phyloP scores from a whole-genome alignment of 1,140 invertebrate species.

The Potamilus streckersoni region DNA sequence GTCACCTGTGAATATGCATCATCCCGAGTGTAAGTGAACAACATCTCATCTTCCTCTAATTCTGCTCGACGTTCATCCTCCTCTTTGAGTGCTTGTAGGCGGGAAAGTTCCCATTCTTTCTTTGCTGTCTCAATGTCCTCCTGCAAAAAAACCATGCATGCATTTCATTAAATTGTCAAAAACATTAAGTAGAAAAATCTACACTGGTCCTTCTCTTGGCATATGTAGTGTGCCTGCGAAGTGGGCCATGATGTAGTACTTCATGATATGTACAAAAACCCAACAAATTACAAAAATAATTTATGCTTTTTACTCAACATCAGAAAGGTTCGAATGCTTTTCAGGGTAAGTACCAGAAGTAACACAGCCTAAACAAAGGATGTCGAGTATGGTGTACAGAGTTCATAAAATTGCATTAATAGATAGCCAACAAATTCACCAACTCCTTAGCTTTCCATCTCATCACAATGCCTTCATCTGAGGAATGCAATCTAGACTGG shows the following conservation, averaged over 20 bases:
- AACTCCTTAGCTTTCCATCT: too few species aligned
- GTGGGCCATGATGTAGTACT: too few species aligned
- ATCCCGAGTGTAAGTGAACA: constrained; percentile 65
- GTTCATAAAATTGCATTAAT: too few species aligned
- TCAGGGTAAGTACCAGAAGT: too few species aligned
- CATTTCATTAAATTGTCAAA: background rate
- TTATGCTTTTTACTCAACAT: too few species aligned
- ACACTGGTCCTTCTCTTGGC: background rate
- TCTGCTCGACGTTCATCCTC: constrained; percentile 69
- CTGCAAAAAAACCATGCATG: constrained; percentile 41
- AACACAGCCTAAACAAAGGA: too few species aligned
- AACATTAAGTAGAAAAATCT: background rate
- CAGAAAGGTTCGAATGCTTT: too few species aligned
- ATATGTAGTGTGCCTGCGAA: too few species aligned
- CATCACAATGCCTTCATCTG: too few species aligned
- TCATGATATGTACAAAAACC: background rate
- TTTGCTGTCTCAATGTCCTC: constrained; percentile 78
- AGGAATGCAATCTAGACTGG: too few species aligned
- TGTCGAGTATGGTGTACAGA: too few species aligned
- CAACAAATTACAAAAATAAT: background rate
- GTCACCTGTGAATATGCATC: constrained; percentile 63
- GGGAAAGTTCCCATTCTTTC: constrained; percentile 92
- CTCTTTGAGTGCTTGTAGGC: constrained; percentile 75
- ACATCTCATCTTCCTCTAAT: constrained; percentile 79
- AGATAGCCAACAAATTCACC: too few species aligned